These are phyloP conservation scores for Symphodus melops DNA, from an alignment of 2,113 vertebrate species.

Conservation along the genomic window DNA sequence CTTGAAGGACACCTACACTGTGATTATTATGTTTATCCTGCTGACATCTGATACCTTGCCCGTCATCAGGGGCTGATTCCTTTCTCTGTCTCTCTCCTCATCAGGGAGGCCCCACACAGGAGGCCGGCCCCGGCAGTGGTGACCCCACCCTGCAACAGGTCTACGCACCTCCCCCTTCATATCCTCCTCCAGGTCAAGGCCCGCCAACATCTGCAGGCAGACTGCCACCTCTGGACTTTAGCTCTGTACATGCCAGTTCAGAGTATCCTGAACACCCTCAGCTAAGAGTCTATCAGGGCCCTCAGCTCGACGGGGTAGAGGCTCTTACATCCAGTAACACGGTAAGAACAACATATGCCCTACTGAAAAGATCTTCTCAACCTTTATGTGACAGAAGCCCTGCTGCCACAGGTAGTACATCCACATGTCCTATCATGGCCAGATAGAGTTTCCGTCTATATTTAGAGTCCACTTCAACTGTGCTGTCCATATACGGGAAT, in stretches of 20 bases:
- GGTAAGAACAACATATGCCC: conserved; percentile 67
- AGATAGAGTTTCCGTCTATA: conserved; percentile 72
- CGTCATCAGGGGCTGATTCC: conserved; percentile 7
- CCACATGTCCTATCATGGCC: conserved; percentile 30
- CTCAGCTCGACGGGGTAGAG: conserved; percentile 80
- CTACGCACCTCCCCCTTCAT: conserved; percentile 82
- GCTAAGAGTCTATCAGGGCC: conserved; percentile 82
- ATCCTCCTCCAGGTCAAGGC: conserved; percentile 81
- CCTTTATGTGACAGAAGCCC: conserved; percentile 19
- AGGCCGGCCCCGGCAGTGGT: conserved; percentile 75
- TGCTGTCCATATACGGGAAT: conserved; percentile 76
- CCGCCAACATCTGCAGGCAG: conserved; percentile 74
- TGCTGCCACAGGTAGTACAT: conserved; percentile 47
- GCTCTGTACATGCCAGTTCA: conserved; percentile 68
- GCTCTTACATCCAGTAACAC: conserved; percentile 67
- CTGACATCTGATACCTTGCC: background rate
- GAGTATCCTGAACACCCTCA: conserved; percentile 84
- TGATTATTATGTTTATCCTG: conserved; percentile 39
- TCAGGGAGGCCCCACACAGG: conserved; percentile 81
- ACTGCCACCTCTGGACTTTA: conserved; percentile 82
- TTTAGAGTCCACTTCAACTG: conserved; percentile 65
- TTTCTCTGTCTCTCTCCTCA: conserved; percentile 14
- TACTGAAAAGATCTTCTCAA: conserved; percentile 47
- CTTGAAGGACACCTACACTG: background rate
- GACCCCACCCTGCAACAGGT: conserved; percentile 83